These are phyloP conservation scores for Drosophila austrosaltans DNA, from an alignment of 2,888 invertebrate species.

Conservation along the genomic window DNA sequence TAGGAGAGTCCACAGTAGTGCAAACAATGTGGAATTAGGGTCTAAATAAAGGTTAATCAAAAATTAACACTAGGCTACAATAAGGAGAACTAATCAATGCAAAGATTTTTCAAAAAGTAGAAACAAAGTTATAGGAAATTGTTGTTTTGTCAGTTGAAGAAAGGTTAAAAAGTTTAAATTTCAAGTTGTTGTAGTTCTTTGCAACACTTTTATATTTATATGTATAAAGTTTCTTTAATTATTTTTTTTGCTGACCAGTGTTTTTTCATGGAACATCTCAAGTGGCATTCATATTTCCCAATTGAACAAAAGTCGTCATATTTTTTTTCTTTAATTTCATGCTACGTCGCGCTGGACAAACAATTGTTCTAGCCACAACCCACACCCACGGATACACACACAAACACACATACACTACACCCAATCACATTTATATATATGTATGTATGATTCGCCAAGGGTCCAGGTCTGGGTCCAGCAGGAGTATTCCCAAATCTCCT, in stretches of 20 bases:
- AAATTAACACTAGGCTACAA: not conserved
- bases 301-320: slow-evolving; percentile 34
- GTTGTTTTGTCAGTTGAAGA: no score
- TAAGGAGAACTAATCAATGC: no score
- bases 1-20: slow-evolving; percentile 5
- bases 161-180: no score
- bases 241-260: slow-evolving; percentile 3
- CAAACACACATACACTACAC: slow-evolving; percentile 19
- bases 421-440: slow-evolving; percentile 13
- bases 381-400: slow-evolving; percentile 26
- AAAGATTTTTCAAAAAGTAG: not conserved
- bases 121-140: not conserved
- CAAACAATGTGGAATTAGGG: slow-evolving; percentile 1
- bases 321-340: slow-evolving; percentile 80
- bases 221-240: slow-evolving; percentile 4
- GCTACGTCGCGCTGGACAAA: slow-evolving; percentile 76
- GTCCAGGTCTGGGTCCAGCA: slow-evolving; percentile 54
- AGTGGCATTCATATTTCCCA: slow-evolving; percentile 62
- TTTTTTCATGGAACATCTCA: slow-evolving; percentile 27
- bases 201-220: not conserved
- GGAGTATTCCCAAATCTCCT: slow-evolving; percentile 70
- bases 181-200: no score
- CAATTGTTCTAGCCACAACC: slow-evolving; percentile 55
- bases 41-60: slow-evolving; percentile 6
- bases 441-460: slow-evolving; percentile 34